These are phyloP conservation scores for Drosophila neocordata DNA, from an alignment of 1,140 invertebrate species.

Conservation along the genomic window DNA sequence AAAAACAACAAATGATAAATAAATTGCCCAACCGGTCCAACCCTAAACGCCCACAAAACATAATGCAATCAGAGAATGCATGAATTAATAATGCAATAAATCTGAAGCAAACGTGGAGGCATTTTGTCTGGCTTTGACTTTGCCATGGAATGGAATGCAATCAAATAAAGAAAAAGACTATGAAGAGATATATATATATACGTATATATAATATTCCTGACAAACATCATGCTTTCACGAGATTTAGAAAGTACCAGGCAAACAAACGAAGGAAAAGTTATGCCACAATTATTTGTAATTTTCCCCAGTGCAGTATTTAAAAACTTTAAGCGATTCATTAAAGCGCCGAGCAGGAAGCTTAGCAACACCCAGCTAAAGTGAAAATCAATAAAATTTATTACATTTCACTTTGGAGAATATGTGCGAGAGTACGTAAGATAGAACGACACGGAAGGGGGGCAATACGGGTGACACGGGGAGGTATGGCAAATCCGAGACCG, in stretches of 20 bases:
- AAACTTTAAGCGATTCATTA: constrained; percentile 4
- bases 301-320: neutral
- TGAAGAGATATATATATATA: constrained; percentile 7
- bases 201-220: constrained; percentile 5
- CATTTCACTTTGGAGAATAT: constrained; percentile 50
- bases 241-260: neutral
- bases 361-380: constrained; percentile 44
- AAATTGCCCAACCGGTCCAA: constrained; percentile 6
- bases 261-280: neutral
- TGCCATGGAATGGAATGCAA: neutral
- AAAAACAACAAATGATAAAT: constrained; percentile 21
- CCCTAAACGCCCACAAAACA: constrained; percentile 11
- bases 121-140: constrained; percentile 2
- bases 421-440: neutral
- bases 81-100: constrained; percentile 53
- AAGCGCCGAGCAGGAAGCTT: neutral
- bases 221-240: constrained; percentile 24
- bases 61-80: constrained; percentile 16
- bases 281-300: constrained; percentile 6
- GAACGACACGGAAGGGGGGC: neutral
- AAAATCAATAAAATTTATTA: constrained; percentile 75
- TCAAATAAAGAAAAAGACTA: neutral
- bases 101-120: neutral
- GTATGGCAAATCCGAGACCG: neutral
- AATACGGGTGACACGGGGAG: neutral